phyloP scores from a whole-genome alignment of 2,797 vertebrate species.

The Parauchenoglanis punctatus region DNA sequence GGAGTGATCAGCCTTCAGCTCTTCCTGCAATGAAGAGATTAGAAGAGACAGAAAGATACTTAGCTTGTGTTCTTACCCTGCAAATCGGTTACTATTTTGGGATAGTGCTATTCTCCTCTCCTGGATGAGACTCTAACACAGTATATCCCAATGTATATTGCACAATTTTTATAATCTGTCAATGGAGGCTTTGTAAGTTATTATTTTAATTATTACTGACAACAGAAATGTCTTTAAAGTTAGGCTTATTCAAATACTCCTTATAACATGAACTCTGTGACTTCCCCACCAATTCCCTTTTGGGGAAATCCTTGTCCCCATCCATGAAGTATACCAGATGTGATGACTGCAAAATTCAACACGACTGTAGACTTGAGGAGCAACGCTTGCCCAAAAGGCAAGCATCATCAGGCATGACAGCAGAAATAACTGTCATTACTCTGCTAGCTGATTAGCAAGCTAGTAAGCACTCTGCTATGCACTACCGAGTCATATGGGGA shows the following conservation, averaged over 20 bases:
- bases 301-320: background rate
- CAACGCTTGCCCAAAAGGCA: background rate
- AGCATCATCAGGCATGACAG: background rate
- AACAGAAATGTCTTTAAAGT: background rate
- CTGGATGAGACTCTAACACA: background rate
- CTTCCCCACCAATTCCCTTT: background rate
- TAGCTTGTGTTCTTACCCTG: background rate
- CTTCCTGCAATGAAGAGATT: conserved; percentile 73
- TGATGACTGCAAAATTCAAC: background rate
- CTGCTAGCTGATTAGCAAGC: background rate
- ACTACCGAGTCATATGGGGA: background rate
- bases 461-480: background rate
- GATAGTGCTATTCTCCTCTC: background rate
- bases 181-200: too few relatives aligned
- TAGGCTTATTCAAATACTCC: background rate
- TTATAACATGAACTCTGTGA: background rate
- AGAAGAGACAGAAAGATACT: background rate
- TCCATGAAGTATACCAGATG: background rate
- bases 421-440: background rate
- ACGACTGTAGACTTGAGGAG: background rate
- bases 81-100: background rate
- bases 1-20: conserved; percentile 78
- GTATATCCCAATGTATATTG: background rate
- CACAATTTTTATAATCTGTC: background rate
- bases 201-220: background rate